Base-by-base conservation (phyloP, 1,140 invertebrate genomes). In the Caenorhabditis inopinata region DNA sequence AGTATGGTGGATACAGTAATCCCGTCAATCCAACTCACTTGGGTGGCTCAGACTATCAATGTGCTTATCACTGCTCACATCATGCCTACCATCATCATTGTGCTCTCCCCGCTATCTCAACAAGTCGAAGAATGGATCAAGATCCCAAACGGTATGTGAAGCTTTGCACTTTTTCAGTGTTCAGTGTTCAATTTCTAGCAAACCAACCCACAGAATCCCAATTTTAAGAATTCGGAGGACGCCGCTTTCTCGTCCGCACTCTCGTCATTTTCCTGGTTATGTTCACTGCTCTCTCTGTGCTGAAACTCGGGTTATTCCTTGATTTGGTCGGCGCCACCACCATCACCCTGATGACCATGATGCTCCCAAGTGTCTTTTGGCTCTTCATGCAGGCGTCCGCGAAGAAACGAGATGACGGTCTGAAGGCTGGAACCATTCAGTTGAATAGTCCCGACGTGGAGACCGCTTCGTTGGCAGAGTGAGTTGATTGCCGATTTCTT, bases 261-360 rank as follows among this genome's bases (percentile, higher is more conserved):
- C 86, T 90, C 0, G 89, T 96, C 2, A 90, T 95, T 6, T 90
- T 92, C 0, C 79, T 93, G 0, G 92, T 93, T 0, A 91, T 95
- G 3, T 92, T 94, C 21, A 89, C 95, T 7, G 94, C 93, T 0
- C 93, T 94, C 89, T 92, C 92, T 5, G 92, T 96, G 1, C 94
- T 95, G 0, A 91, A 93, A 82, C 96, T 96, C 87, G 94, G 95
- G 82, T 90, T 94, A n/a, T 92, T 96, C 1, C 93, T 96, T 92
- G 92, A 94, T 29, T 89, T 96, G 2, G 92, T 96, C 6, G 94
- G 94, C 14, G 93, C 93, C 0, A 91, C 95, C 0, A 94, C 93
- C 0, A 93, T 93, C 0, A 94, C 94, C 2, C 75, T 89, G 16
- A 84, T 88, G 27, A 87, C 87, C 0, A 87, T 89, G 49, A 79